Evolutionary conservation across 2,797 vertebrate genomes (phyloP), one percentile per base, ranked within the genome.

Genomic region (Rhinella marina): DNA sequence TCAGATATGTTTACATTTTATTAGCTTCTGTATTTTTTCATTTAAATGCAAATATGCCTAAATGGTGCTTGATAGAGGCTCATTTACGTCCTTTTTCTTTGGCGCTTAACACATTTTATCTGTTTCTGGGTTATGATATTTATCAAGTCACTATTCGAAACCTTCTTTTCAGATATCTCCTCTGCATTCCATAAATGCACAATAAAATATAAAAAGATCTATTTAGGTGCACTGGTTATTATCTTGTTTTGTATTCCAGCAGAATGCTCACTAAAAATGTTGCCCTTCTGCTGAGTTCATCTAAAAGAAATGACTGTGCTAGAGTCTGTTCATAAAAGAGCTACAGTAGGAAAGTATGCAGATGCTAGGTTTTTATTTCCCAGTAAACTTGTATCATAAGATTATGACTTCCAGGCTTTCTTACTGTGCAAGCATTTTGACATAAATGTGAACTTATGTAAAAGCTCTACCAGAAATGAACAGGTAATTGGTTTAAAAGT

Each of bases 1-100:
- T 73, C 56, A 54, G 75, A 89, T 80, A 72, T 84, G 81, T 89
- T 86, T 84, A 84, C 85, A 89, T 89, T 89, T 83, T 73, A 83
- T 68, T 66, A 73, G 75, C 75, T 54, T 87, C 66, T 48, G 75
- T 48, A 87, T 80, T 80, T 54, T 89, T 86, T 87, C 56, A 89
- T 89, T 89, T 87, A 89, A 84, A 89, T 89, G 88, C 88, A 89
- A 89, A 89, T 89, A 66, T 62, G 19, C 6, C 54, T 78, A 77
- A 82, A 73, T 70, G 25, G 12, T 7, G 48, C 66, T 86, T 84
- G 54, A 84, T 84, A 80, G 79, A 66, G 11, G 19, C 21, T 70
- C 81, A 86, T 84, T 86, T 89, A 77, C 27, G 29, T 41, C 12
- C 62, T 79, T 70, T 61, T 61, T 52, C 62, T 79, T 72, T 86